Evolutionary conservation across 2,888 invertebrate genomes (phyloP).

Genomic region (Caenorhabditis virilis): DNA sequence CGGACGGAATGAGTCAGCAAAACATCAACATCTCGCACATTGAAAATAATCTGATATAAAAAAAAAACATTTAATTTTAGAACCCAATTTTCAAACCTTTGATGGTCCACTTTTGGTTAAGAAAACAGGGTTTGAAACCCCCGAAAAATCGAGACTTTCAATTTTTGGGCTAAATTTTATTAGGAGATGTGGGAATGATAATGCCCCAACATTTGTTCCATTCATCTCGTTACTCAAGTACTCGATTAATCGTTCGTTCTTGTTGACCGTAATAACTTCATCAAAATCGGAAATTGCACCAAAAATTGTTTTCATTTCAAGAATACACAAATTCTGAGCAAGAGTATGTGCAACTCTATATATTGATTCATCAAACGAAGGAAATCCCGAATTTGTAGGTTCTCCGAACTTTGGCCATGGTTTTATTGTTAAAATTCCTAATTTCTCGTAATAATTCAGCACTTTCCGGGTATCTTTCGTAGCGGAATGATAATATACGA

Average conservation of each 20-base stretch:
- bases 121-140: slow-evolving; percentile 12
- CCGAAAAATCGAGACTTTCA: slow-evolving; percentile 8
- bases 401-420: slow-evolving; percentile 25
- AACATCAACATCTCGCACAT: slow-evolving; percentile 5
- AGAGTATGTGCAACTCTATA: slow-evolving; percentile 52
- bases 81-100: slow-evolving; percentile 9
- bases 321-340: slow-evolving; percentile 50
- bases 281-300: slow-evolving; percentile 50
- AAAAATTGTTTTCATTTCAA: slow-evolving; percentile 32
- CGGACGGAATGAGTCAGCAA: slow-evolving; percentile 14
- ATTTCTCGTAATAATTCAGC: slow-evolving; percentile 32
- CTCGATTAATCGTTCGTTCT: background rate
- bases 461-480: slow-evolving; percentile 26
- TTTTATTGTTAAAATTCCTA: slow-evolving; percentile 16
- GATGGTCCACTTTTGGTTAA: slow-evolving; percentile 18
- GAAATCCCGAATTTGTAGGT: background rate
- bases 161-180: slow-evolving; percentile 23
- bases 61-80: background rate
- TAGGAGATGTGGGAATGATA: slow-evolving; percentile 18
- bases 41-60: slow-evolving; percentile 12
- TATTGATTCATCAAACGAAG: slow-evolving; percentile 21
- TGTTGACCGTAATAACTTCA: slow-evolving; percentile 24
- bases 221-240: background rate
- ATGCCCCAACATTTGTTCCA: slow-evolving; percentile 6
- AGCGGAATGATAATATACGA: slow-evolving; percentile 48